These are phyloP conservation scores for Adoxophyes honmai DNA, from an alignment of 1,140 invertebrate genomes.

Conservation along the genomic window DNA sequence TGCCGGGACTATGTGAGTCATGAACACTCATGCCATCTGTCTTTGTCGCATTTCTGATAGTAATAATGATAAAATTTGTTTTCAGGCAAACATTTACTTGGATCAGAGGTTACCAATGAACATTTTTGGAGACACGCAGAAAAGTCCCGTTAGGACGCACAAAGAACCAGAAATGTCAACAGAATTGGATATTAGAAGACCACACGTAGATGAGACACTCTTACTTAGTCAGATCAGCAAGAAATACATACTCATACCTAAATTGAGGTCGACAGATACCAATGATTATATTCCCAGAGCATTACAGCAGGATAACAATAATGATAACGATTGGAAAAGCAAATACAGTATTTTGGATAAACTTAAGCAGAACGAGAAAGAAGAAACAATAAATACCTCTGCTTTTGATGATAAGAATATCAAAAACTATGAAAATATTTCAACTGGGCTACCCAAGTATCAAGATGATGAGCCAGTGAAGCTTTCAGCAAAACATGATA, in stretches of 20 bases:
- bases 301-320: conserved; percentile 25
- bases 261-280: conserved; percentile 22
- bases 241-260: conserved; percentile 66
- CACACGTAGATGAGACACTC: conserved; percentile 28
- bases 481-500: not conserved
- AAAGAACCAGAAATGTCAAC: conserved; percentile 4
- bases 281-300: conserved; percentile 18
- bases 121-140: not conserved
- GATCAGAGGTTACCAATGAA: not conserved
- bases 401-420: not conserved
- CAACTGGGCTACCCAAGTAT: too few relatives aligned
- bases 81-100: conserved; percentile 6
- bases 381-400: conserved; percentile 16
- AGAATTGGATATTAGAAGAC: not conserved
- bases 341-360: conserved; percentile 65
- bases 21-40: too few relatives aligned
- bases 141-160: not conserved
- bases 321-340: conserved; percentile 53
- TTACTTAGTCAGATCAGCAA: conserved; percentile 56
- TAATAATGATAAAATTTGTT: not conserved
- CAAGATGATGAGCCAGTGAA: too few relatives aligned
- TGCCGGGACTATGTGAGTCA: too few relatives aligned
- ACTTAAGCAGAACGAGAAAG: conserved; percentile 54
- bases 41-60: too few relatives aligned
- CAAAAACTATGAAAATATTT: not conserved